Evolutionary conservation across 2,113 vertebrate genomes (phyloP).

Genomic region (Ancistrus triradiatus): DNA sequence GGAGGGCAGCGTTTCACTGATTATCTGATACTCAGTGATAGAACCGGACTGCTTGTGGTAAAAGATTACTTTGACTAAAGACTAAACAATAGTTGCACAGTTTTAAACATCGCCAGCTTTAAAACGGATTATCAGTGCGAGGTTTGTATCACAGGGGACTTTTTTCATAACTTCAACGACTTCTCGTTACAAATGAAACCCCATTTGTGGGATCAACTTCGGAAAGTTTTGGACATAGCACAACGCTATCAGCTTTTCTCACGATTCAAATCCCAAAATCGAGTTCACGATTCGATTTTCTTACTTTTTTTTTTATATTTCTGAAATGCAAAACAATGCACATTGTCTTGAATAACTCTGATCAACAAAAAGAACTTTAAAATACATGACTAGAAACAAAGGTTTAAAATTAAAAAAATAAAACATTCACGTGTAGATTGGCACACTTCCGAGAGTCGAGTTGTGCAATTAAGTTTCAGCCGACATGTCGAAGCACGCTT

Average conservation of each 20-base stretch:
- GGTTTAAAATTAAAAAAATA: too few relatives aligned
- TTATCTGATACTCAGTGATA: background rate
- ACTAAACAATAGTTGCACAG: background rate
- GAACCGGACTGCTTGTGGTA: background rate
- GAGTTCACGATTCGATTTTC: too few relatives aligned
- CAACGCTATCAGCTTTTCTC: constrained; percentile 28
- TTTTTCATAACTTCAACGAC: background rate
- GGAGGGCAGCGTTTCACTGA: background rate
- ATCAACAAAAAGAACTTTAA: too few relatives aligned
- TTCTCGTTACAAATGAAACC: constrained; percentile 10
- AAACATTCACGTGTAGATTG: too few relatives aligned
- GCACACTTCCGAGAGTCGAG: too few relatives aligned
- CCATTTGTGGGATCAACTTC: constrained; percentile 27
- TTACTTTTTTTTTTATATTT: too few relatives aligned
- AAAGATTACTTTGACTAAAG: constrained; percentile 9
- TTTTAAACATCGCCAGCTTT: background rate
- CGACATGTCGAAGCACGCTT: too few relatives aligned
- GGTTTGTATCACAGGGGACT: background rate
- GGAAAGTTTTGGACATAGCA: constrained; percentile 20
- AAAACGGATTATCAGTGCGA: background rate
- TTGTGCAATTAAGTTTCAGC: too few relatives aligned
- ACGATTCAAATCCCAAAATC: too few relatives aligned
- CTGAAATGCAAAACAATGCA: too few relatives aligned
- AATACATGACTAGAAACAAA: too few relatives aligned
- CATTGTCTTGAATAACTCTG: too few relatives aligned